These are phyloP conservation scores for Sinella curviseta DNA, from an alignment of 1,140 invertebrate species.

Conservation along the genomic window DNA sequence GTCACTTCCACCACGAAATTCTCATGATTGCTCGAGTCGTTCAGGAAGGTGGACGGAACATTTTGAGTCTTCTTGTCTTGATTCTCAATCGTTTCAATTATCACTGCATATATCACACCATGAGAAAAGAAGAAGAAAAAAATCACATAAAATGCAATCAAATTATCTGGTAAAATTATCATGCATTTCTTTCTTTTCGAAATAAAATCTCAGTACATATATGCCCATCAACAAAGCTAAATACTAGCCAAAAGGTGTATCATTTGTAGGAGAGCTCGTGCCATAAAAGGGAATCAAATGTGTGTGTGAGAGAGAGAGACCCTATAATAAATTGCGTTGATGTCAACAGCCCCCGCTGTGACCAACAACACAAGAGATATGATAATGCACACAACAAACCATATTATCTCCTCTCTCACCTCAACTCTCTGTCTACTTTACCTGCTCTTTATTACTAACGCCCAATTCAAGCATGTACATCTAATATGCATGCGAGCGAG, in stretches of 20 bases:
- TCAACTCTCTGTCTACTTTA: neutral
- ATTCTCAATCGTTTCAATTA: conserved; percentile 62
- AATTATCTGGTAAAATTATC: neutral
- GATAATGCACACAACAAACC: neutral
- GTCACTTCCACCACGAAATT: conserved; percentile 60
- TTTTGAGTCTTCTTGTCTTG: conserved; percentile 58
- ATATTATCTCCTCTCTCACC: too few relatives aligned
- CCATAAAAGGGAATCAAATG: conserved; percentile 22
- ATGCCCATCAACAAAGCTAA: too few relatives aligned
- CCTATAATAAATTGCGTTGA: conserved; percentile 44
- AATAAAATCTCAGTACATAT: too few relatives aligned
- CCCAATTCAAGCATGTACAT: conserved; percentile 5
- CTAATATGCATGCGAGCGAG: too few relatives aligned
- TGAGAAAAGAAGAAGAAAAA: too few relatives aligned
- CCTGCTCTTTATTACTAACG: conserved; percentile 2
- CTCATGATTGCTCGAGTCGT: conserved; percentile 57
- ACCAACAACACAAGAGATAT: neutral
- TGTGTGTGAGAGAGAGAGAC: conserved; percentile 35
- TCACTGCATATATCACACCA: conserved; percentile 57
- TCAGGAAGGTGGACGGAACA: conserved; percentile 47
- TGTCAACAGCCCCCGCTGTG: conserved; percentile 46
- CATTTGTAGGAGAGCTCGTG: neutral
- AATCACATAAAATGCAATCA: neutral
- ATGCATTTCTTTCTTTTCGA: too few relatives aligned
- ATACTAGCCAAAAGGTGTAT: neutral